Evolutionary conservation across 2,888 invertebrate genomes (phyloP), one percentile per base, ranked within the genome.

Genomic region (Andrena flavipes): DNA sequence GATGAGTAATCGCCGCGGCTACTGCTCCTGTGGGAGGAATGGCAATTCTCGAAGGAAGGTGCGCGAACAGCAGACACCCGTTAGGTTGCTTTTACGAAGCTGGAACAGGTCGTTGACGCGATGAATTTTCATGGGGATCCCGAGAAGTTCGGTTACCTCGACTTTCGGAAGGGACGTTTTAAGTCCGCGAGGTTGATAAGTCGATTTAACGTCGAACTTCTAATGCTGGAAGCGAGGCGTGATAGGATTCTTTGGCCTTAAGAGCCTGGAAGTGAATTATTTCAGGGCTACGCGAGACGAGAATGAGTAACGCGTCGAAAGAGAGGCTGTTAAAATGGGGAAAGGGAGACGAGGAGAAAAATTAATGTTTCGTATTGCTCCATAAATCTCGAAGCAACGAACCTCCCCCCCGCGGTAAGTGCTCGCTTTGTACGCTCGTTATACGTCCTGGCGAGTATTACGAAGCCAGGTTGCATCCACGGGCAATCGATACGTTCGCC

Each of bases 1-100:
- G 86, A 88, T 88, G 88, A 88, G 87, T 85, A 88, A 88, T 86
- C 86, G 85, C 60, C 68, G 71, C 78, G 67, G 81, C 59, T 76
- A 68, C 56, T 75, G 75, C 42, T 56, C 82, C 72, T 76, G 76
- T 76, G 86, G 81, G 77, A 76, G 83, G 88, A 85, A 88, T 88
- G 83, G 76, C 68, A 80, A 83, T 84, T 73, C 80, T 60, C 35
- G 13, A 42, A n/a, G 76, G 60, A 79, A 62, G 33, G 13, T 59
- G 62, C 64, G 30, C 42, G 30, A 54, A 75, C 23, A 33, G 76
- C 23, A 33, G 56, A 54, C 71, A 56, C 77, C 81, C 74, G 72
- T 83, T 76, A 65, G 35, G 63, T 70, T 42, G 80, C 56, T 75
- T 73, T 23, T 20, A 29, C 29, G 20, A 67, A 76, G 51, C 74